Base-by-base conservation (phyloP, 2,888 invertebrate species). In the Xestoiulus laeticollis region DNA sequence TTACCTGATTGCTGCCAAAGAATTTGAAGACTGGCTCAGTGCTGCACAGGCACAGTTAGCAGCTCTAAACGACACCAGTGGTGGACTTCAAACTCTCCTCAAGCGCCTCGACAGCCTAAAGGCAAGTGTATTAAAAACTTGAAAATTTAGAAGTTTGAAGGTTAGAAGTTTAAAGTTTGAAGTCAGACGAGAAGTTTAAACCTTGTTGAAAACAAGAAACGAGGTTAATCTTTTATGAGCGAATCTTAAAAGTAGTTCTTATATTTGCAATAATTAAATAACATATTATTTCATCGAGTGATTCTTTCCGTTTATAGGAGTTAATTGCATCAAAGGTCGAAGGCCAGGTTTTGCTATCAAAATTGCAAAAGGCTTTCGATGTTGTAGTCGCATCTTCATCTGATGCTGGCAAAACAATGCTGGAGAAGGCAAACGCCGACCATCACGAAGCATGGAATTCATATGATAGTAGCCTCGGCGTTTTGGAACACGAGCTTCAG, bases 51-150 rank as follows among this genome's bases (percentile, higher is more conserved):
- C 97, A 89, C 96, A 96, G 91, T 92, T 98, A 10, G 92, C 94
- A 12, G 96, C 96, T 88, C 96, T 96, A 91, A 95, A 96, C 90
- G 96, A 96, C 91, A 94, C 96, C 0, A 98, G 98, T 0, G 97
- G 97, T 91, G 96, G 96, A 91, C 93, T 94, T 19, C 30, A 59
- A 16, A 32, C n/a, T 14, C 59, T 87, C 19, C 26, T 26, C n/a
- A 85, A 87, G n/a, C 85, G 87, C 14, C 90, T 92, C 1, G 92
- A 92, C 85, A 90, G 26, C 33, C 38, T 88, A 10, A 83, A 87
- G 33, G 87, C 48, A 22, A 86, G 30, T 43, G 16, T 6, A 30
- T 38, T 2, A 26, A 19, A 32, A 48, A 14, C 33, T 38, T 38
- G 33, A 38, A 2, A 38, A 5, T 38, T 38, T 38, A 5, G 2